phyloP scores from a whole-genome alignment of 1,140 invertebrate species.

The Cataglyphis hispanica region DNA sequence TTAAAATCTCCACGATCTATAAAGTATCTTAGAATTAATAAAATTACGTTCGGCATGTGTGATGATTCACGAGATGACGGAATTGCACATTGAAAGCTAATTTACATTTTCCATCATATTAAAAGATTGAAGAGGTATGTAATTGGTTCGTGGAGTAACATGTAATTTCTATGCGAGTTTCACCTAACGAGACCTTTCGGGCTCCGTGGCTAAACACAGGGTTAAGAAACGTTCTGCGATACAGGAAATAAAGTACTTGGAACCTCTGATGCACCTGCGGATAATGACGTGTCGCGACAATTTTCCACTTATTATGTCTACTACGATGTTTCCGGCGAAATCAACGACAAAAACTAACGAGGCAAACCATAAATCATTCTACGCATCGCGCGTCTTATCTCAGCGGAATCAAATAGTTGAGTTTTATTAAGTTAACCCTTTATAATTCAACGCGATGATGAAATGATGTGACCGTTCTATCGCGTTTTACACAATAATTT shows the following conservation, averaged over 20 bases:
- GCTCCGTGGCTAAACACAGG: constrained; percentile 46
- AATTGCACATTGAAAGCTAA: constrained; percentile 58
- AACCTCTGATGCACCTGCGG: constrained; percentile 36
- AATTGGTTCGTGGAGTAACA: constrained; percentile 52
- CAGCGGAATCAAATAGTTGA: constrained; percentile 27
- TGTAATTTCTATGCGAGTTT: constrained; percentile 59
- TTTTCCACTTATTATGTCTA: constrained; percentile 56
- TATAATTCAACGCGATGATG: not conserved
- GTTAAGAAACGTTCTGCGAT: constrained; percentile 55
- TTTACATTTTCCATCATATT: constrained; percentile 60
- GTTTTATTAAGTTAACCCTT: constrained; percentile 49
- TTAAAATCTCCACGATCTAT: constrained; percentile 36
- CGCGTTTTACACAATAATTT: constrained; percentile 7
- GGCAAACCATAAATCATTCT: constrained; percentile 42
- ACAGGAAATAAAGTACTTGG: constrained; percentile 49
- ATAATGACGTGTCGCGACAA: constrained; percentile 58
- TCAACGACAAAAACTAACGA: constrained; percentile 53
- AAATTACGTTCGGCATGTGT: constrained; percentile 27
- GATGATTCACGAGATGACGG: constrained; percentile 53
- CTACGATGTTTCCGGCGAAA: constrained; percentile 47
- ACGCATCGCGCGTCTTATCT: not conserved
- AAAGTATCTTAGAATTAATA: constrained; percentile 41
- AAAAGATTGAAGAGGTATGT: constrained; percentile 55
- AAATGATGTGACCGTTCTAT: constrained; percentile 10
- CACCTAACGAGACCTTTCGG: constrained; percentile 62